A percentile compares a stretch with the other conserved stretches of the same genome.
Conservation (phyloP, 2,888 invertebrate species). For the Acanthoscelides obtectus region DNA sequence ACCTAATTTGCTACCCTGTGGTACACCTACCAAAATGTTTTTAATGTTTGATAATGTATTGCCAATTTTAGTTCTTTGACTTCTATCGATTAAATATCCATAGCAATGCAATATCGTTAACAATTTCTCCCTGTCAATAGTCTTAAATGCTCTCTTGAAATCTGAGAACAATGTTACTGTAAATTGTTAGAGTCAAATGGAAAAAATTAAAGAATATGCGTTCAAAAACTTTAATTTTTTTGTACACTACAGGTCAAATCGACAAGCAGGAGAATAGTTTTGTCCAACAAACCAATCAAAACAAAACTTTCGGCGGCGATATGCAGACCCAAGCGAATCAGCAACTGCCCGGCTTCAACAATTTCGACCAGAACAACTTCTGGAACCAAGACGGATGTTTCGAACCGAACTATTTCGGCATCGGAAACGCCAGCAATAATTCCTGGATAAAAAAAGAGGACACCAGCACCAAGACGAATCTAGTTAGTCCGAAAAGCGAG, state of each 20-base stretch:
- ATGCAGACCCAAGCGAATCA: constrained; percentile 3
- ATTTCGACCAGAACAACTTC: constrained; percentile 18
- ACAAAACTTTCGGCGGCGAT: constrained; percentile 4
- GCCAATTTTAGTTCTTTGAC: too few relatives aligned
- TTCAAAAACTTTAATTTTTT: too few relatives aligned
- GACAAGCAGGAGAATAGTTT: constrained; percentile 1
- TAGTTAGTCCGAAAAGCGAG: constrained; percentile 35
- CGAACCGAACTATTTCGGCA: constrained; percentile 27
- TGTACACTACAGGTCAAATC: not conserved
- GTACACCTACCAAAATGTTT: too few relatives aligned
- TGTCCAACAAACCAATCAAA: constrained; percentile 9
- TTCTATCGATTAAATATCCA: too few relatives aligned
- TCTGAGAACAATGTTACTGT: too few relatives aligned
- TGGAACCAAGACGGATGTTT: constrained; percentile 6
- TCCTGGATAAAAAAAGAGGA: constrained; percentile 43
- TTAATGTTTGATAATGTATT: too few relatives aligned
- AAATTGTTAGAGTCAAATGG: too few relatives aligned
- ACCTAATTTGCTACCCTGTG: too few relatives aligned
- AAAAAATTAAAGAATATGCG: too few relatives aligned
- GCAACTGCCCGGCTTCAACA: constrained; percentile 5
- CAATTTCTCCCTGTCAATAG: too few relatives aligned
- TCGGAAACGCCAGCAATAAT: constrained; percentile 29
- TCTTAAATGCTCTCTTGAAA: too few relatives aligned
- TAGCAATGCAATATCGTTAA: too few relatives aligned
- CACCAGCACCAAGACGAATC: constrained; percentile 23